A percentile compares a stretch with the other conserved stretches of the same genome.
These are phyloP conservation scores for Eurosta solidaginis DNA, from an alignment of 1,140 invertebrate genomes.

Conservation along the genomic window DNA sequence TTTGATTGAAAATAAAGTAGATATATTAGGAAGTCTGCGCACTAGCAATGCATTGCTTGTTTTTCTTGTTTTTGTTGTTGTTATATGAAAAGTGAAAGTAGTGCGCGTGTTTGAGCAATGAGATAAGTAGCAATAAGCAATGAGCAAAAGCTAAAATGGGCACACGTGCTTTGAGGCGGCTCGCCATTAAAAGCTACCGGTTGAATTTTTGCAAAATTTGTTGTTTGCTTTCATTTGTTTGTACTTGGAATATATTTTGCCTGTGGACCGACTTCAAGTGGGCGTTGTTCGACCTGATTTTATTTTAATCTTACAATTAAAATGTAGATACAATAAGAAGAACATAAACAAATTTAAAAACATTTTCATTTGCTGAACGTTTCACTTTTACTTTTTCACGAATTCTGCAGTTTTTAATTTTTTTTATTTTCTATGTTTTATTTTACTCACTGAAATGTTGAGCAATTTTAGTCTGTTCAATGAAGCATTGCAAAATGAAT, in stretches of 20 bases:
- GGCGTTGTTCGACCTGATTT: conserved; percentile 23
- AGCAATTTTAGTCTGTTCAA: background rate
- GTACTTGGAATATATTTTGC: background rate
- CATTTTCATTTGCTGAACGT: background rate
- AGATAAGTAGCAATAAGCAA: too few species aligned
- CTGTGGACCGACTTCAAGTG: conserved; percentile 1
- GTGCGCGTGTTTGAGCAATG: background rate
- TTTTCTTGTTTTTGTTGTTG: conserved; percentile 11
- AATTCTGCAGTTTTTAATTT: background rate
- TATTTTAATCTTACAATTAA: background rate
- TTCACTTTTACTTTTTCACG: conserved; percentile 18
- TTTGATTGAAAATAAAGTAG: background rate
- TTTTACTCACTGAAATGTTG: background rate
- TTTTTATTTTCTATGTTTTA: background rate
- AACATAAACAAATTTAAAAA: background rate
- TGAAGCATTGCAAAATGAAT: background rate
- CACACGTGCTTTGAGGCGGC: too few species aligned
- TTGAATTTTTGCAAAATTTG: background rate
- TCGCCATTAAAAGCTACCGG: background rate
- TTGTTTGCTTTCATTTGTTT: background rate
- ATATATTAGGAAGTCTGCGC: background rate
- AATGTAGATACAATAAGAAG: background rate
- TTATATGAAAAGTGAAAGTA: conserved; percentile 24
- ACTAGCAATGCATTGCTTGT: background rate
- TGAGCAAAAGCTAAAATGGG: too few species aligned